Percentiles rank a stretch among this genome's conserved stretches.
Conservation (phyloP, 1,140 invertebrate species). For the Bombus soroeensis region DNA sequence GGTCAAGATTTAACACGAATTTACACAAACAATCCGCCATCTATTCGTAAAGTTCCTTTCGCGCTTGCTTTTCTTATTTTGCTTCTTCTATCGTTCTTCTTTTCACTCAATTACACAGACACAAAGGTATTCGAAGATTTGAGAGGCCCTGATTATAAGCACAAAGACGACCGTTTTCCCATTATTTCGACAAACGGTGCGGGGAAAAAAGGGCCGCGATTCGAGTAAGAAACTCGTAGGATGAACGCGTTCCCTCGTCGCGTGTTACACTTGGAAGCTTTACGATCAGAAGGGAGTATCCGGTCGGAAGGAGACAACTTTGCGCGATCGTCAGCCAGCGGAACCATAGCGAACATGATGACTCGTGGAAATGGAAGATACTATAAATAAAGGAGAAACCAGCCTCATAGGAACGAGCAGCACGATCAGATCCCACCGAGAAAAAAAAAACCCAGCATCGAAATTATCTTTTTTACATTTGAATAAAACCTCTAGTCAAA, state of each 20-base stretch:
- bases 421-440: background rate
- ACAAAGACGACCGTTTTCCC: no score
- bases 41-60: background rate
- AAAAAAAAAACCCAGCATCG: background rate
- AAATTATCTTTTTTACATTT: background rate
- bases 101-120: background rate
- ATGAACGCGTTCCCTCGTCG: background rate
- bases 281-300: conserved; percentile 1
- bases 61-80: no score
- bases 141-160: background rate
- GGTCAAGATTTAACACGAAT: background rate
- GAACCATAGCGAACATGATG: conserved; percentile 3
- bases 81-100: no score
- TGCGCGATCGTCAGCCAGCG: background rate
- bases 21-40: no score
- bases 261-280: conserved; percentile 1
- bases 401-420: background rate
- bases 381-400: background rate
- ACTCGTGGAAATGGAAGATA: background rate
- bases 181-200: background rate
- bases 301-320: background rate
- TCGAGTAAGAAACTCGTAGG: background rate
- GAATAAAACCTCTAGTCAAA: background rate
- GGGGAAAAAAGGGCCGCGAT: background rate
- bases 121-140: background rate